Base-by-base conservation (phyloP, 2,888 invertebrate species). In the Nipponacmea schrenckii region DNA sequence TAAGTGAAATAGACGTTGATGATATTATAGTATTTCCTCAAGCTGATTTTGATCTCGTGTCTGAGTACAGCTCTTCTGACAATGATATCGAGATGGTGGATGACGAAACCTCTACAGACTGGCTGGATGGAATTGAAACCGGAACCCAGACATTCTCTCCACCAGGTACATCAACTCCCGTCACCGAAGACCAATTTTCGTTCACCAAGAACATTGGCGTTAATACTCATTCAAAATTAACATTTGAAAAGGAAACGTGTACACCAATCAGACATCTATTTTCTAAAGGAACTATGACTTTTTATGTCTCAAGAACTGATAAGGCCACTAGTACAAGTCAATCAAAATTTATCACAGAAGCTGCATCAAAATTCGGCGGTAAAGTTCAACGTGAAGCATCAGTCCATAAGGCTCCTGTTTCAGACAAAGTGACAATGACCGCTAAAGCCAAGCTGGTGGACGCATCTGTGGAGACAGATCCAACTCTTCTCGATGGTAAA, bases 181-280 rank as follows among this genome's bases (percentile, higher is more conserved):
- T 20, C 62, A 46, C 27, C 64, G 66, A 62, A 17, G 65, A 70
- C 20, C 31, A 46, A 31, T 64, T 64, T 2, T 73, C 72, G 27
- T 65, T 76, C 65, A 67, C 82, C 4, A 76, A 79, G 15, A 81
- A 81, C 46, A 78, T 83, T 14, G 83, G 84, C 1, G 77, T 83
- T 4, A 85, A 85, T 73, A 85, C 85, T 1, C 71, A 78, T 20
- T 79, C 79, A 0, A 82, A 79, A 70, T 67, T 80, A 20, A 84
- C 84, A 26, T 84, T 82, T 69, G 84, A 84, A 72, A 84, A 84
- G 62, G 84, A 85, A 65, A 85, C 84, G 5, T 81, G 79, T 27
- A 84, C 85, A 2, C 81, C 82, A 0, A 77, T 80, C 1, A 73
- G 79, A 10, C 83, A 84, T 70, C 72, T 80, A 7, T 80, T 84